Evolutionary conservation across 2,797 vertebrate species (phyloP).

Genomic region (Morelia viridis): DNA sequence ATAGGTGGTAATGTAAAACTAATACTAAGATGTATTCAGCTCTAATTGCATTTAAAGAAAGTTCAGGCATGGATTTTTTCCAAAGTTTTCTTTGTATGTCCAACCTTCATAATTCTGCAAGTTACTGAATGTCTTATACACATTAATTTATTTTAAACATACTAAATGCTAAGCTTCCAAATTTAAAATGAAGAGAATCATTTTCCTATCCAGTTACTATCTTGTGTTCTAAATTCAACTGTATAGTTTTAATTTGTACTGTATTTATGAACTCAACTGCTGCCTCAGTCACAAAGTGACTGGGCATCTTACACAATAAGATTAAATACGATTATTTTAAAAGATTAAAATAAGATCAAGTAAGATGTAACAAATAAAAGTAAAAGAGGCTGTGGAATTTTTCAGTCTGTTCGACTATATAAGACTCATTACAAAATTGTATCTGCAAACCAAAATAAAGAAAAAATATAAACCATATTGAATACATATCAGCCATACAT

Average conservation of each 20-base stretch:
- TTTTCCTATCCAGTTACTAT: not conserved
- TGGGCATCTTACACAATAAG: not conserved
- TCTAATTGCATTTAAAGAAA: slow-evolving; percentile 7
- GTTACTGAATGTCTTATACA: not conserved
- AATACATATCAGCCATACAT: not conserved
- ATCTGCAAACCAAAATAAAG: not conserved
- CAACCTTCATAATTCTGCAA: not conserved
- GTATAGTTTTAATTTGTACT: not conserved
- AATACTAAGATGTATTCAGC: slow-evolving; percentile 16
- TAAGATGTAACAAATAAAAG: not conserved
- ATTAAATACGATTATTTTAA: not conserved
- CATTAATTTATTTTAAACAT: not conserved
- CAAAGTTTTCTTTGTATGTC: slow-evolving; percentile 2
- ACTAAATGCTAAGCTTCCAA: not conserved
- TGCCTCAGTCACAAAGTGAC: not conserved
- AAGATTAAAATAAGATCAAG: not conserved
- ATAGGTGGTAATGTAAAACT: slow-evolving; percentile 27
- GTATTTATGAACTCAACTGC: not conserved
- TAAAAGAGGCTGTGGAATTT: not conserved
- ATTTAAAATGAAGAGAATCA: not conserved
- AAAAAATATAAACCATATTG: not conserved
- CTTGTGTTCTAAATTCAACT: not conserved
- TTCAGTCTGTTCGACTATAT: not conserved
- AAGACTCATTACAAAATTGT: not conserved
- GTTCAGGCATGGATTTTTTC: not conserved